Base-by-base conservation (phyloP, 2,888 invertebrate species). In the Eulithis testata region DNA sequence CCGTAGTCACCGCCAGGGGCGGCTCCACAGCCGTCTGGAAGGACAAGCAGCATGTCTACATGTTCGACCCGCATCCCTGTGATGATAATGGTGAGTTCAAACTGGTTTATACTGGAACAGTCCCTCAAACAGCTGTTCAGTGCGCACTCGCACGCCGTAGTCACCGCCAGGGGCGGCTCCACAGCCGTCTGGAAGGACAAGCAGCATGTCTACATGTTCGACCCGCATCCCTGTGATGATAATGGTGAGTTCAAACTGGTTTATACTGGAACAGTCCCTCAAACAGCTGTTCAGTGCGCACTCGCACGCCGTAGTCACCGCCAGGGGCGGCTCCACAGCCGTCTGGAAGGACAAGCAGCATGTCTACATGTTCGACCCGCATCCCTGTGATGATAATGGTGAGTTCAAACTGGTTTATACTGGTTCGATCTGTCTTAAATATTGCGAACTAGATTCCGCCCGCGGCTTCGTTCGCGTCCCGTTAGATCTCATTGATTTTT, bases 11-110 rank as follows among this genome's bases (percentile, higher is more conserved):
- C 0, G 92, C 94, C 0, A 88, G 95, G 4, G 94, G 93, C 0
- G 88, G 88, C 0, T 94, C 95, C 0, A 80, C 93, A 0, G 95
- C 94, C 0, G 83, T 95, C 3, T 95, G 95, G 95, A 89, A 84
- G 61, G 84, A 90, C 0, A 90, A 91, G 0, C 77, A 88, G 3
- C 88, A 87, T 54, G 90, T 84, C 65, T 94, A 94, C 70, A 88
- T 94, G 76, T 95, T 94, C 57, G 95, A 95, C 72, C 94, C 95
- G 0, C 94, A 94, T 21, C 93, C 93, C 0, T 94, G 94, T 60
- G 94, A 94, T 70, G 93, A 94, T 21, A 67, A 63, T n/a, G 66
- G 66, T 67, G 11, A 31, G 62, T 52, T 43, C 1, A 6, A 21
- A 31, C n/a, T 52, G 37, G 37, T 37, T 5, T n/a, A n/a, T n/a